These are phyloP conservation scores for Nothobranchius furzeri DNA, from an alignment of 2,113 vertebrate genomes.

Conservation along the genomic window DNA sequence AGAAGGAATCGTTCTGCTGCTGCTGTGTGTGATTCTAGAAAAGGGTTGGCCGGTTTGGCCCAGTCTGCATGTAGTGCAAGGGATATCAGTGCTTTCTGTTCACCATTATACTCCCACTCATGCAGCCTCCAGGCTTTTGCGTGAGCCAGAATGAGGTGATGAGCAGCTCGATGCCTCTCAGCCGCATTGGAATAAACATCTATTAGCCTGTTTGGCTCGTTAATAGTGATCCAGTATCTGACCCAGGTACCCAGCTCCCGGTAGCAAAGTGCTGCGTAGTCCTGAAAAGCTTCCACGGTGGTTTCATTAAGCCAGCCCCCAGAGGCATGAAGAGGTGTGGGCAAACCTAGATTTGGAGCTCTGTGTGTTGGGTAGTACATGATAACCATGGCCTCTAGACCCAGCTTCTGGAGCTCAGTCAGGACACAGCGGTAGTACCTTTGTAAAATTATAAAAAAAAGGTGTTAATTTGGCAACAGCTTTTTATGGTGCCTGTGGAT, in stretches of 20 bases:
- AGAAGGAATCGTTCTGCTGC: constrained; percentile 87
- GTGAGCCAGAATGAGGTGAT: constrained; percentile 89
- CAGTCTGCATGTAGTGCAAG: constrained; percentile 91
- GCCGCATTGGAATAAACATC: constrained; percentile 79
- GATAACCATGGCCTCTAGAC: constrained; percentile 82
- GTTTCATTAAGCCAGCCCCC: constrained; percentile 89
- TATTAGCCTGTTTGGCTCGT: constrained; percentile 89
- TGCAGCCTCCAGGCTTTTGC: constrained; percentile 88
- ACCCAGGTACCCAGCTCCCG: constrained; percentile 86
- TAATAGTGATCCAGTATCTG: constrained; percentile 92
- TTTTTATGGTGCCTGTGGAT: neutral
- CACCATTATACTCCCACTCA: constrained; percentile 66
- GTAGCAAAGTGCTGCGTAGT: constrained; percentile 88
- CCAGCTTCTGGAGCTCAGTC: constrained; percentile 82
- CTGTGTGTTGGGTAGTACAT: constrained; percentile 88
- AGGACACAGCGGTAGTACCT: constrained; percentile 90
- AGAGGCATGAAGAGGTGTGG: constrained; percentile 71
- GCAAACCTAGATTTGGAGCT: constrained; percentile 82
- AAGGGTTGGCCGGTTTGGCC: constrained; percentile 92
- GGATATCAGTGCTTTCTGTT: constrained; percentile 82
- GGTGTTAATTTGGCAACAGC: neutral
- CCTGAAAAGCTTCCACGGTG: constrained; percentile 83
- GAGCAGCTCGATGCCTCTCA: constrained; percentile 82
- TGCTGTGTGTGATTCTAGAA: constrained; percentile 75
- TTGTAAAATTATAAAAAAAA: constrained; percentile 12